These are phyloP conservation scores for Polymixis flavicincta DNA, from an alignment of 2,888 invertebrate genomes.

Conservation along the genomic window DNA sequence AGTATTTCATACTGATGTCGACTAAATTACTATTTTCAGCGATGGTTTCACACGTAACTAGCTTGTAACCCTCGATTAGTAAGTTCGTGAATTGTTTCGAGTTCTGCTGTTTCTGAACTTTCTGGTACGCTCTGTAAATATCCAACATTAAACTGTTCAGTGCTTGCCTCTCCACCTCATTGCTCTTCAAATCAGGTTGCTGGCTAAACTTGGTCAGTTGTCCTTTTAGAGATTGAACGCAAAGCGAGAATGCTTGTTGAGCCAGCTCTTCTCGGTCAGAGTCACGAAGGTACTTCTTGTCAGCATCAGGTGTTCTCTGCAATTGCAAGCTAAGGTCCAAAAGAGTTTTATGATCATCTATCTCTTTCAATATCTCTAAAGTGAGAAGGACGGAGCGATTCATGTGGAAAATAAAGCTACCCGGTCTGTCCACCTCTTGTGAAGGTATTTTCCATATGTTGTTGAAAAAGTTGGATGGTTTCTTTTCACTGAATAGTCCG, in stretches of 20 bases:
- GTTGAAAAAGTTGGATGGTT: slow-evolving; percentile 96
- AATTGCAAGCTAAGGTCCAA: slow-evolving; percentile 95
- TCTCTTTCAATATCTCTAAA: slow-evolving; percentile 94
- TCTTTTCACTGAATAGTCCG: slow-evolving; percentile 96
- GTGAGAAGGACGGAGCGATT: slow-evolving; percentile 95
- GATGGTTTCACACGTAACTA: slow-evolving; percentile 91
- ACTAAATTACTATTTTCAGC: slow-evolving; percentile 92
- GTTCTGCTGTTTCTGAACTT: slow-evolving; percentile 91
- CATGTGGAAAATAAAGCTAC: slow-evolving; percentile 98
- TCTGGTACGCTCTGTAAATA: slow-evolving; percentile 93
- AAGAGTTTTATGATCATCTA: slow-evolving; percentile 95
- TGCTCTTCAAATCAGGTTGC: slow-evolving; percentile 85
- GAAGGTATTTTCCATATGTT: slow-evolving; percentile 98
- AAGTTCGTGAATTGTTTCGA: slow-evolving; percentile 92
- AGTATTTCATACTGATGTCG: slow-evolving; percentile 93
- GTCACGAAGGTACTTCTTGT: slow-evolving; percentile 97
- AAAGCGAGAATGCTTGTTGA: slow-evolving; percentile 94
- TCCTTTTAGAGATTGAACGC: slow-evolving; percentile 92
- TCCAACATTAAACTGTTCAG: slow-evolving; percentile 89
- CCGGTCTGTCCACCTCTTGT: slow-evolving; percentile 97
- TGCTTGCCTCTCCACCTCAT: slow-evolving; percentile 87
- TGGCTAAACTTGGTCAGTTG: slow-evolving; percentile 90
- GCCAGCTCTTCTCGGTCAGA: slow-evolving; percentile 95
- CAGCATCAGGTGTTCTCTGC: slow-evolving; percentile 95
- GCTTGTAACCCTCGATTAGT: slow-evolving; percentile 93